Percentiles rank a stretch among this genome's conserved stretches.
phyloP scores from a whole-genome alignment of 2,113 vertebrate genomes.

The Thunnus maccoyii region DNA sequence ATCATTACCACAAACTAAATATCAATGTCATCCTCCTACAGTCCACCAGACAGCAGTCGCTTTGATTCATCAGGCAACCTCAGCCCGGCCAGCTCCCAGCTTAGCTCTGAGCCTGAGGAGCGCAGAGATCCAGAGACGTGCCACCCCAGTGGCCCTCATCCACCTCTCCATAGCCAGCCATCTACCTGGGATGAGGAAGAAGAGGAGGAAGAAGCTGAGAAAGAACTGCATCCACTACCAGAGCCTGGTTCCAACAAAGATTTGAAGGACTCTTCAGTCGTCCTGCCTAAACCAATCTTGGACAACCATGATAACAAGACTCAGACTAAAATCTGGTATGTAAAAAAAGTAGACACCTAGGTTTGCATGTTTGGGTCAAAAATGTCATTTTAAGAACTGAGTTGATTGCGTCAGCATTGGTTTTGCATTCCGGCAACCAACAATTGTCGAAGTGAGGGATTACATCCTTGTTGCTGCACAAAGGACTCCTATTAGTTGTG shows the following conservation, averaged over 20 bases:
- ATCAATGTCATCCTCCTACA: conserved; percentile 59
- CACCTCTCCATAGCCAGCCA: conserved; percentile 64
- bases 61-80: conserved; percentile 93
- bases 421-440: background rate
- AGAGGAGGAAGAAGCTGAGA: conserved; percentile 65
- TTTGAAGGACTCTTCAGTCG: conserved; percentile 29
- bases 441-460: background rate
- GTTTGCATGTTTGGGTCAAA: background rate
- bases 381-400: too few species aligned
- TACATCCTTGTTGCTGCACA: too few species aligned
- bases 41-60: conserved; percentile 90
- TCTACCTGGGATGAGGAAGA: conserved; percentile 78
- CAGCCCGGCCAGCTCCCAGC: conserved; percentile 92
- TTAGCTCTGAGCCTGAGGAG: conserved; percentile 90
- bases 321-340: conserved; percentile 65
- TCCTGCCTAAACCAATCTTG: conserved; percentile 32
- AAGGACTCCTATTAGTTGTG: too few species aligned
- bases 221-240: conserved; percentile 52
- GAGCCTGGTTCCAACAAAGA: conserved; percentile 70
- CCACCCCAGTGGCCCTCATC: conserved; percentile 64
- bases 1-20: background rate
- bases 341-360: background rate
- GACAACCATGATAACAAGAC: conserved; percentile 46
- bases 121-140: conserved; percentile 73
- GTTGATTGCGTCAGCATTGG: background rate